Base-by-base conservation (phyloP, 2,888 invertebrate genomes). In the Agrochola lychnidis region DNA sequence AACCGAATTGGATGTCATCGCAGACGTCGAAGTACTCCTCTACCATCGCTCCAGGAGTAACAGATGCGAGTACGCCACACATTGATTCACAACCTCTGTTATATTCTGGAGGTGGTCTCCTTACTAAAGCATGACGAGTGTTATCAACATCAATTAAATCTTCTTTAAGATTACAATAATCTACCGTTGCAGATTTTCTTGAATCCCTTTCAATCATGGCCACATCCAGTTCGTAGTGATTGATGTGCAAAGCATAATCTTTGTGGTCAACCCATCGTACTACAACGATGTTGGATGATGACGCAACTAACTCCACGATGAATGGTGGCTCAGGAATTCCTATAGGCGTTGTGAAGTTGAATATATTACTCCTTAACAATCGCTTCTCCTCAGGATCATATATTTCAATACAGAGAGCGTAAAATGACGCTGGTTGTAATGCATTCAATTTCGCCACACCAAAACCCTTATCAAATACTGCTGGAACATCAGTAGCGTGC, bases 301-400 rank as follows among this genome's bases (percentile, higher is more conserved):
- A 87, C 10, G 96, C 95, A 2, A 93, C 93, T 51, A 96, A 82
- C 82, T 96, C 94, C 22, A 89, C 85, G 42, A 96, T 93, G 80
- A 96, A 96, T 2, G 96, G 95, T 30, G 96, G 95, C 84, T 94
- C 92, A 5, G 96, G 96, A 86, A 91, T 93, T 19, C 95, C 96
- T 4, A 95, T 91, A 53, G 89, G 90, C 5, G 95, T 96, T 16
- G 92, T 90, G 68, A 96, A 96, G 64, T 94, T 94, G 2, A 91
- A 87, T 57, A 96, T 94, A 42, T 89, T 88, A 81, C 94, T 96
- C 73, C 95, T 91, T 14, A 92, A 90, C 30, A 96, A 85, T 61
- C 87, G 87, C 36, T 88, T 90, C 7, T 90, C 83, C 4, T 80
- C 56, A 6, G 92, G 90, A 45, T 95, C 91, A 70, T 92, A 94